phyloP scores from a whole-genome alignment of 2,797 vertebrate genomes.

The Anas georgica region DNA sequence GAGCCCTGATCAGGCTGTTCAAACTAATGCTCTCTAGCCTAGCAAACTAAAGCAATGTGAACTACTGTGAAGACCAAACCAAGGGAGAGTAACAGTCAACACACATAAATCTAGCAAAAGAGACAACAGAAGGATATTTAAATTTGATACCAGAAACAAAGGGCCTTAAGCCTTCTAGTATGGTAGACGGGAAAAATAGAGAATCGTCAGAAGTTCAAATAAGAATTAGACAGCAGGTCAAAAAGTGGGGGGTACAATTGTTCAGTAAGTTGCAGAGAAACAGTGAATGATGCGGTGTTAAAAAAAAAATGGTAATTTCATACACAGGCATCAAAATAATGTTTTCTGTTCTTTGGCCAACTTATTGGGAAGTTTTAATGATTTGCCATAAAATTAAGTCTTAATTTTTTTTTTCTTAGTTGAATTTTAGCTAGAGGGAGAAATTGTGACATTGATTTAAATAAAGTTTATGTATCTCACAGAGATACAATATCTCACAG shows the following conservation, averaged over 20 bases:
- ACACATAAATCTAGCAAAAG: background rate
- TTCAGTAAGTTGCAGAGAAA: background rate
- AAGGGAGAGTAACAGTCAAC: background rate
- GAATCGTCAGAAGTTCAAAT: background rate
- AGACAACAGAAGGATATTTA: background rate
- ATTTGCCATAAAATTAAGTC: background rate
- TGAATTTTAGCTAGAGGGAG: background rate
- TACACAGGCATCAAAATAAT: background rate
- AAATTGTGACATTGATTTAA: background rate
- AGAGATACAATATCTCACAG: background rate
- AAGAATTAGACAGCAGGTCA: background rate
- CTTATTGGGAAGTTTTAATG: background rate
- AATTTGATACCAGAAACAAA: background rate
- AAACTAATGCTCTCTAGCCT: background rate
- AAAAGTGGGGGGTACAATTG: background rate
- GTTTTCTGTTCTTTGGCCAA: background rate
- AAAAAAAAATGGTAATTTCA: background rate
- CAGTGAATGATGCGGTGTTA: background rate
- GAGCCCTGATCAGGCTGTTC: background rate
- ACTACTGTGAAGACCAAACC: background rate
- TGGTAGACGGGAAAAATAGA: background rate
- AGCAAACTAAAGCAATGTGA: background rate
- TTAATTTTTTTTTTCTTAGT: background rate
- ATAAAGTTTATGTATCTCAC: background rate
- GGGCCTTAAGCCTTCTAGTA: background rate